phyloP scores from a whole-genome alignment of 1,140 invertebrate species.

The Helicoverpa zea region DNA sequence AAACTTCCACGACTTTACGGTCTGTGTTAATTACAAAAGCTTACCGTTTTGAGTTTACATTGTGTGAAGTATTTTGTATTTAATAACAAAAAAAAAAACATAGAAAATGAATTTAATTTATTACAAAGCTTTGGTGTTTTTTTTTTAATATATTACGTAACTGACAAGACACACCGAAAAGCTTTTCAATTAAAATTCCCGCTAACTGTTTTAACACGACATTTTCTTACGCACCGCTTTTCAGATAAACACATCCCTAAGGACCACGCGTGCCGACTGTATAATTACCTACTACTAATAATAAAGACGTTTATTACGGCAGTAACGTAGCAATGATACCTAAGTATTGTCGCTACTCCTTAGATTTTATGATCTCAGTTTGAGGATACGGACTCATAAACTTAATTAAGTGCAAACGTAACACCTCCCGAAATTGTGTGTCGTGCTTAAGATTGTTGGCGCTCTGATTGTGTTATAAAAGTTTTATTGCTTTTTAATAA shows the following conservation, averaged over 20 bases:
- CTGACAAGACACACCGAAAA: background rate
- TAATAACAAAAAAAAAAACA: background rate
- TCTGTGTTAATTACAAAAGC: constrained; percentile 43
- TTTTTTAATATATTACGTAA: no score
- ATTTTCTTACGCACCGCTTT: background rate
- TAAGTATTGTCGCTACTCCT: constrained; percentile 53
- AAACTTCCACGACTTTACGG: constrained; percentile 39
- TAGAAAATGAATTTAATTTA: no score
- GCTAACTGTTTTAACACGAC: background rate
- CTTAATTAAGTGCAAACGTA: constrained; percentile 76
- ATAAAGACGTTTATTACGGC: constrained; percentile 40
- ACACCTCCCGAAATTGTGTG: constrained; percentile 67
- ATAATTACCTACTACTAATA: constrained; percentile 32
- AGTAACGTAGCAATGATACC: constrained; percentile 33
- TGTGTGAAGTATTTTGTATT: constrained; percentile 33
- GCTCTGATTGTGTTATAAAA: constrained; percentile 63
- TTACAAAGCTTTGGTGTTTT: no score
- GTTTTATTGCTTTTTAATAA: constrained; percentile 52
- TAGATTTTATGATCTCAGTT: constrained; percentile 72
- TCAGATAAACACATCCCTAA: constrained; percentile 12
- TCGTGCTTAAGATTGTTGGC: constrained; percentile 56
- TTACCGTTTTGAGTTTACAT: constrained; percentile 11
- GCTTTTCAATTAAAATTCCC: background rate
- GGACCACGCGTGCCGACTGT: constrained; percentile 4
- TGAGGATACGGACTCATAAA: constrained; percentile 70